phyloP scores from a whole-genome alignment of 2,888 invertebrate species.

The Nineta flava region DNA sequence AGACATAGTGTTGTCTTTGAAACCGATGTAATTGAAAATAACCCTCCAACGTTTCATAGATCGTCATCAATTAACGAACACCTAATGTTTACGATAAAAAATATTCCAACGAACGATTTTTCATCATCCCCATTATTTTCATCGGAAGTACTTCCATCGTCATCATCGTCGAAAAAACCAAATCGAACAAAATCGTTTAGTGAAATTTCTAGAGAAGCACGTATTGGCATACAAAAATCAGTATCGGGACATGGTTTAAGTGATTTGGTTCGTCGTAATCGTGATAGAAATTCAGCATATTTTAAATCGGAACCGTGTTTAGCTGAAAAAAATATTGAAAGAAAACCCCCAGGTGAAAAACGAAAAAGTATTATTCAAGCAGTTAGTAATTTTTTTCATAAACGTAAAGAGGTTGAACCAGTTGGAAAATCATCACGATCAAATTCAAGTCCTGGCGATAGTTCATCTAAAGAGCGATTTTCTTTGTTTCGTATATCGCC shows the following conservation, averaged over 20 bases:
- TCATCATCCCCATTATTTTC: constrained; percentile 9
- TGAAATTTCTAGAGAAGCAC: constrained; percentile 15
- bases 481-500: constrained; percentile 43
- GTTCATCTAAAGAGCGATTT: constrained; percentile 29
- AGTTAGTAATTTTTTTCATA: constrained; percentile 67
- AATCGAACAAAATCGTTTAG: constrained; percentile 22
- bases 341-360: constrained; percentile 40
- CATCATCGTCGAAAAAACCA: constrained; percentile 6
- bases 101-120: constrained; percentile 10
- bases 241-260: constrained; percentile 6
- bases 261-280: constrained; percentile 6
- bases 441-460: constrained; percentile 15
- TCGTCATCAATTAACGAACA: constrained; percentile 14
- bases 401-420: constrained; percentile 42
- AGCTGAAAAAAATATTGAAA: constrained; percentile 20
- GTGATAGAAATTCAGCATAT: constrained; percentile 11
- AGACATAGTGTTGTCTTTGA: constrained; percentile 13
- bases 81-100: constrained; percentile 4
- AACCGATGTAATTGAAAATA: constrained; percentile 21
- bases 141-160: constrained; percentile 2
- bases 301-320: constrained; percentile 28
- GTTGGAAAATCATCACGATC: constrained; percentile 19
- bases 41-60: constrained; percentile 17
- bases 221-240: constrained; percentile 4
- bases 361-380: constrained; percentile 72